Evolutionary conservation across 2,888 invertebrate genomes (phyloP), one percentile per base, ranked within the genome.

Genomic region (Abrostola tripartita): DNA sequence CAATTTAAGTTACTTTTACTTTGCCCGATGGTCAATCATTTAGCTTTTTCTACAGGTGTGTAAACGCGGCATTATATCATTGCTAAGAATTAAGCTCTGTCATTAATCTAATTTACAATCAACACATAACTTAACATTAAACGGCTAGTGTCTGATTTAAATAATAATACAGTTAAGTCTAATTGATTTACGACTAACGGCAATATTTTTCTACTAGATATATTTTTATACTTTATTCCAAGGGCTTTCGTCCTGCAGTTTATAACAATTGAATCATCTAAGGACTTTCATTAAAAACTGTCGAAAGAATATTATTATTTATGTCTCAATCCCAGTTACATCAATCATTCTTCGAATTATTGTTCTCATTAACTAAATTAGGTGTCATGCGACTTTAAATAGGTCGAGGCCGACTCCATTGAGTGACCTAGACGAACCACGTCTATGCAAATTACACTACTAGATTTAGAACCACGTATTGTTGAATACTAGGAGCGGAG

Each of bases 321-420:
- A 69, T 67, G 63, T 65, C 65, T 64, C 72, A 70, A 67, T 76
- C 62, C 54, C 14, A 41, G 56, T 64, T 56, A 53, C 51, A 58
- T 61, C 69, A 68, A 66, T 75, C 69, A 83, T 81, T 79, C 82
- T 73, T 81, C 76, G 76, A 85, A 87, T 81, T 72, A 71, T 58
- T 76, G 86, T 72, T 85, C 88, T 82, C 84, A 89, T 90, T 91
- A 84, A 81, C 79, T 85, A 84, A 88, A 89, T 88, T 88, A 86
- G 84, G 83, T 89, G 88, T 85, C 85, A 76, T 83, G 77, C 73
- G 74, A 80, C 70, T 76, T 56, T 77, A 92, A 89, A 90, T 86
- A 74, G 92, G 93, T 90, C 92, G 92, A 93, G 93, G 92, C 81
- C 88, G 85, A 65, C 72, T 86, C 79, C 65, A 79, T 81, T 78